Percentiles rank a stretch among this genome's conserved stretches.
Evolutionary conservation across 2,113 vertebrate genomes (phyloP).

Genomic region (rabbit (Oryctolagus cuniculus)): DNA sequence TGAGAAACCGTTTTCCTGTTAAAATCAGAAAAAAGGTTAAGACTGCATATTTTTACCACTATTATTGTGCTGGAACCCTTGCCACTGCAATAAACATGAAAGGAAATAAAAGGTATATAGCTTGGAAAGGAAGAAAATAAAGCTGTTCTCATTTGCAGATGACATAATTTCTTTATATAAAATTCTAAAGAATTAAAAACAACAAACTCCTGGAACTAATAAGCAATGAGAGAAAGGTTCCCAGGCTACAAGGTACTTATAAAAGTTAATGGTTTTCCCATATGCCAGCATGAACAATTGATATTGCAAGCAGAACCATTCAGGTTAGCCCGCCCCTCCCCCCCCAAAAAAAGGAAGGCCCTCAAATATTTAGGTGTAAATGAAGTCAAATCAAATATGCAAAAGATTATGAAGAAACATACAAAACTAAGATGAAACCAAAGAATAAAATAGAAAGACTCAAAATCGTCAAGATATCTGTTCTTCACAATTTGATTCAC

Average conservation of each 20-base stretch:
- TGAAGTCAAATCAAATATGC: background rate
- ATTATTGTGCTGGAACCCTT: background rate
- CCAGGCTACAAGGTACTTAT: background rate
- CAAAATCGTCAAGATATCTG: no score
- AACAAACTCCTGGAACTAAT: no score
- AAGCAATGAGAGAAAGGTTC: background rate
- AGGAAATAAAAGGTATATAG: background rate
- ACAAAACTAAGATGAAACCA: background rate
- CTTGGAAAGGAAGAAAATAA: background rate
- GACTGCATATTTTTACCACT: background rate
- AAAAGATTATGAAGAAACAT: conserved; percentile 4
- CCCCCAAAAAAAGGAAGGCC: background rate
- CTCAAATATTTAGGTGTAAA: background rate
- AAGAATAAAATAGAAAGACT: background rate
- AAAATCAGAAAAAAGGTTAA: background rate
- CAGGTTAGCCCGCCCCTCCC: background rate
- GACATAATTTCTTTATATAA: background rate
- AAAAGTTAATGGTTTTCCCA: background rate
- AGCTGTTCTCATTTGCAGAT: background rate
- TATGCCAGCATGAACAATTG: background rate
- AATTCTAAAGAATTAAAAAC: background rate
- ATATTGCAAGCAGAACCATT: background rate
- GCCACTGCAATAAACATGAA: background rate
- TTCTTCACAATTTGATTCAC: background rate
- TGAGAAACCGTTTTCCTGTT: background rate